A percentile compares a stretch with the other conserved stretches of the same genome.
These are phyloP conservation scores for Tachysurus vachellii DNA, from an alignment of 2,113 vertebrate genomes.

Conservation along the genomic window DNA sequence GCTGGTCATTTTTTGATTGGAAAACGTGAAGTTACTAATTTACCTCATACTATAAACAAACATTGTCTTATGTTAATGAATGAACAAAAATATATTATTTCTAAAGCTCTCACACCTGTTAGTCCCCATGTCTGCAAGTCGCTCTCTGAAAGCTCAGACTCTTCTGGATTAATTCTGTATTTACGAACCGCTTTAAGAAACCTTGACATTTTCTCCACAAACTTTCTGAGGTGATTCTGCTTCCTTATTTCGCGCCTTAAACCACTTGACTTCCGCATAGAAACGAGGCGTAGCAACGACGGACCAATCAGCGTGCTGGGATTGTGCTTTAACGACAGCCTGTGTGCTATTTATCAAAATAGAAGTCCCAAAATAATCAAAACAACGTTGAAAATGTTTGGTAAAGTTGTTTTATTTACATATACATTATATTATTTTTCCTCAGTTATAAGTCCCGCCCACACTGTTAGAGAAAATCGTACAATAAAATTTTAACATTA, in stretches of 20 bases:
- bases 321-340: not conserved
- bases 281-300: not conserved
- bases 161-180: slow-evolving; percentile 47
- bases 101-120: slow-evolving; percentile 56
- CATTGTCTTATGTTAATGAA: too few relatives aligned
- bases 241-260: not conserved
- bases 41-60: too few relatives aligned
- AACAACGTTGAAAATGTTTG: not conserved
- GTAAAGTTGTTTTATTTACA: not conserved
- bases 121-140: slow-evolving; percentile 69
- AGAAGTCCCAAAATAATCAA: not conserved
- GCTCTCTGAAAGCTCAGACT: slow-evolving; percentile 48
- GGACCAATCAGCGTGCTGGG: slow-evolving; percentile 11
- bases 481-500: not conserved
- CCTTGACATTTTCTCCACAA: slow-evolving; percentile 57
- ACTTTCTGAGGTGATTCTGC: not conserved
- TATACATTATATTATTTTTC: too few relatives aligned
- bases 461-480: not conserved
- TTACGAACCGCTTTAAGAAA: slow-evolving; percentile 57
- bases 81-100: not conserved
- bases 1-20: too few relatives aligned
- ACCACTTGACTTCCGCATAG: not conserved
- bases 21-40: not conserved
- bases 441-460: not conserved
- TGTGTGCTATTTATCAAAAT: not conserved